Conservation (phyloP, 2,888 invertebrate genomes). For the Pyrochroa serraticornis region DNA sequence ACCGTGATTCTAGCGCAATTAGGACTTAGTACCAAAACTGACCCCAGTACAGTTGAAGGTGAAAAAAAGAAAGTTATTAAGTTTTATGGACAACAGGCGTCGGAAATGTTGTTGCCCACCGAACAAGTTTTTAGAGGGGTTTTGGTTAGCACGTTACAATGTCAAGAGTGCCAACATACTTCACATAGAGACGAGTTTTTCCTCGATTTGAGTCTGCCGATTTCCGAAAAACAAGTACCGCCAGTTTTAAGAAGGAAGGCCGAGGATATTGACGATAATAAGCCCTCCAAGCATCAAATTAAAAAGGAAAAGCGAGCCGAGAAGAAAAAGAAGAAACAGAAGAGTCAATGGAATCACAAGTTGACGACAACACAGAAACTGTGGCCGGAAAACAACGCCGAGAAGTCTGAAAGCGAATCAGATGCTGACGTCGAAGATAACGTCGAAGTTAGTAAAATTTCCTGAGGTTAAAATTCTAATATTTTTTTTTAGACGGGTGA, state of each 20-base stretch:
- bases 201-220: slow-evolving; percentile 92
- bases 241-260: slow-evolving; percentile 63
- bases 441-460: slow-evolving; percentile 60
- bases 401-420: slow-evolving; percentile 71
- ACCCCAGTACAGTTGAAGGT: slow-evolving; percentile 78
- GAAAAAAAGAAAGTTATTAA: slow-evolving; percentile 78
- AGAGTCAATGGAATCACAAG: slow-evolving; percentile 43
- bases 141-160: slow-evolving; percentile 86
- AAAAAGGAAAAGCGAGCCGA: slow-evolving; percentile 69
- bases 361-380: slow-evolving; percentile 3
- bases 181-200: slow-evolving; percentile 92
- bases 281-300: slow-evolving; percentile 68
- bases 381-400: slow-evolving; percentile 49
- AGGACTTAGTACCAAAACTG: slow-evolving; percentile 69
- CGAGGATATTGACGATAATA: slow-evolving; percentile 60
- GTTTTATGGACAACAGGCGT: slow-evolving; percentile 82
- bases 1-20: slow-evolving; percentile 78
- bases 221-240: slow-evolving; percentile 77
- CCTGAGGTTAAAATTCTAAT: too few species aligned
- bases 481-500: slow-evolving; percentile 27
- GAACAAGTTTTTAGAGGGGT: slow-evolving; percentile 95
- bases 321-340: slow-evolving; percentile 63
- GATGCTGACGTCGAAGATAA: slow-evolving; percentile 86
- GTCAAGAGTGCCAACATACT: slow-evolving; percentile 86
- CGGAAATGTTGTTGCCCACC: slow-evolving; percentile 75